Conservation (phyloP, 2,888 invertebrate genomes). For the Mimachlamys varia region DNA sequence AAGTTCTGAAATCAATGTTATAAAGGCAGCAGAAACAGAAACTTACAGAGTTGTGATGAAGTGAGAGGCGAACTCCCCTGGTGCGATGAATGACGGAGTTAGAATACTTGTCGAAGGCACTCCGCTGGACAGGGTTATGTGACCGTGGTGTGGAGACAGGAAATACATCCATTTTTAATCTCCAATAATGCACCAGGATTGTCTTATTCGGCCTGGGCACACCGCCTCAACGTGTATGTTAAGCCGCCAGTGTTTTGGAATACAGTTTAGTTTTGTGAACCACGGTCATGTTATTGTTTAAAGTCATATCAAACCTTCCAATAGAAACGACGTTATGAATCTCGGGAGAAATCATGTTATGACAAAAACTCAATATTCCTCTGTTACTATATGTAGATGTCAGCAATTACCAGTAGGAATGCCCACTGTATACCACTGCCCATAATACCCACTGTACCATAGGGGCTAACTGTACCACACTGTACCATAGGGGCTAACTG, state of each 20-base stretch:
- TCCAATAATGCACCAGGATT: constrained; percentile 10
- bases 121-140: background rate
- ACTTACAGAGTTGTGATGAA: background rate
- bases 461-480: background rate
- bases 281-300: background rate
- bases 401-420: background rate
- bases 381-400: background rate
- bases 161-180: constrained; percentile 26
- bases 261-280: background rate
- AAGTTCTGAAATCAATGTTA: background rate
- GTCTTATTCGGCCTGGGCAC: background rate
- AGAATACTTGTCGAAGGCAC: background rate
- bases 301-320: background rate
- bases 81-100: background rate
- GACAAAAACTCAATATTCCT: constrained; percentile 6
- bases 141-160: background rate
- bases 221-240: background rate
- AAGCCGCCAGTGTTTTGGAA: background rate
- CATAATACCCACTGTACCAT: background rate
- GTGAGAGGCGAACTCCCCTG: background rate
- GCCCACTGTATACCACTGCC: too few species aligned
- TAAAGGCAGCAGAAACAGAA: background rate
- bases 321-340: constrained; percentile 1
- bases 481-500: too few species aligned
- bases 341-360: background rate